Conservation (phyloP, 2,113 vertebrate species). For the Nothocercus nigrocapillus region DNA sequence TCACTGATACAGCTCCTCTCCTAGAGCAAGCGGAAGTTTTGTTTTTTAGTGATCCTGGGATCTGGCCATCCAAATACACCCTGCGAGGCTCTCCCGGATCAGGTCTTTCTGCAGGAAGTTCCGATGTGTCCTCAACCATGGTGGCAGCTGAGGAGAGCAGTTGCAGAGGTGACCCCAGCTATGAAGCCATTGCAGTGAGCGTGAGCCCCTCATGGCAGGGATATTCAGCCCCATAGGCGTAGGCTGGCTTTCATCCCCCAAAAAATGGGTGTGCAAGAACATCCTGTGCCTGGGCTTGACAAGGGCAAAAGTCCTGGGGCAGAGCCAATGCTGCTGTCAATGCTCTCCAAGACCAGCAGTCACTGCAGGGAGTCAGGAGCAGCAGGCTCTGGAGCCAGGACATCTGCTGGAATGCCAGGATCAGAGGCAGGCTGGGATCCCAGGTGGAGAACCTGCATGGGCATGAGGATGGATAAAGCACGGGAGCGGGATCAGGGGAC, state of each 20-base stretch:
- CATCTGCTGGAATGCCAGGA: too few relatives aligned
- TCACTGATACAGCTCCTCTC: not conserved
- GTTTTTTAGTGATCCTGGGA: not conserved
- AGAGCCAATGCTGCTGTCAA: not conserved
- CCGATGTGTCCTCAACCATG: not conserved
- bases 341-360: not conserved
- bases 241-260: too few relatives aligned
- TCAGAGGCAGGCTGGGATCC: not conserved
- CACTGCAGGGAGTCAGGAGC: accelerated
- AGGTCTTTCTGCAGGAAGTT: not conserved
- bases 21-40: not conserved
- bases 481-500: accelerated
- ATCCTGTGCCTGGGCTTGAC: not conserved
- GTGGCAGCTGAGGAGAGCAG: not conserved
- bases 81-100: not conserved
- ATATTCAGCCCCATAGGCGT: too few relatives aligned
- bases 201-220: too few relatives aligned
- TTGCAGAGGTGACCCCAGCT: not conserved
- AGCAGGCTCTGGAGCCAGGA: too few relatives aligned
- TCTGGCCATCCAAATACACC: not conserved
- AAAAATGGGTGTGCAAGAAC: not conserved
- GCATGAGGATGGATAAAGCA: not conserved
- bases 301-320: not conserved
- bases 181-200: too few relatives aligned
- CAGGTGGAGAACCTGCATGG: not conserved